Evolutionary conservation across 2,888 invertebrate genomes (phyloP), one percentile per base, ranked within the genome.

Genomic region (Amphipoea oculea): DNA sequence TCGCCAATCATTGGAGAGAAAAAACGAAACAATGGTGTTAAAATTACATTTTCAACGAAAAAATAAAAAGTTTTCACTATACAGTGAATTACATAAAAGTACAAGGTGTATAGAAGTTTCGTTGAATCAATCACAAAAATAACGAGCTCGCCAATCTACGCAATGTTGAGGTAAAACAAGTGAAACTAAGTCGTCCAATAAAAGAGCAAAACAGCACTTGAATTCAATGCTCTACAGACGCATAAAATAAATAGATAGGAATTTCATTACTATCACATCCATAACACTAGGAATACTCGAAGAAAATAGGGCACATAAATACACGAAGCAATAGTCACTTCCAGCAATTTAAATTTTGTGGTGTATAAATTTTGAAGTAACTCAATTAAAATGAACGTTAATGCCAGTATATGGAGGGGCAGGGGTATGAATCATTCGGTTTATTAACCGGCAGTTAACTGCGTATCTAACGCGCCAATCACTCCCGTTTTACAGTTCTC

Each of bases 381-480:
- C 89, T 92, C 86, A 92, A 92, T 93, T 92, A 90, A 90, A 88
- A 74, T 29, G 76, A 85, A 87, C 90, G 14, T 89, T 81, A 87
- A 89, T 84, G 81, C 69, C 71, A 57, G 77, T 71, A 78, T 82
- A 86, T 81, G 78, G 88, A 87, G 86, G 82, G 73, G 79, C 76
- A 70, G n/a, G 83, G 54, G 78, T 85, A 89, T 93, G 91, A 93
- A 93, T 93, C 93, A 92, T 82, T 79, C 80, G 79, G 88, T 92
- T 92, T 92, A 93, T 92, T 92, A 89, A 90, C 90, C 86, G 69
- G 76, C 75, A 86, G 83, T 89, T 92, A 90, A 91, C 89, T 85
- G 82, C 79, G 86, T 88, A 88, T 91, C 90, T 90, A 90, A 91
- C 74, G 71, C 83, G 86, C 78, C 87, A 88, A 90, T 90, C 89